These are phyloP conservation scores for Rhynchomys soricoides DNA, from an alignment of 2,113 vertebrate species.

Conservation along the genomic window DNA sequence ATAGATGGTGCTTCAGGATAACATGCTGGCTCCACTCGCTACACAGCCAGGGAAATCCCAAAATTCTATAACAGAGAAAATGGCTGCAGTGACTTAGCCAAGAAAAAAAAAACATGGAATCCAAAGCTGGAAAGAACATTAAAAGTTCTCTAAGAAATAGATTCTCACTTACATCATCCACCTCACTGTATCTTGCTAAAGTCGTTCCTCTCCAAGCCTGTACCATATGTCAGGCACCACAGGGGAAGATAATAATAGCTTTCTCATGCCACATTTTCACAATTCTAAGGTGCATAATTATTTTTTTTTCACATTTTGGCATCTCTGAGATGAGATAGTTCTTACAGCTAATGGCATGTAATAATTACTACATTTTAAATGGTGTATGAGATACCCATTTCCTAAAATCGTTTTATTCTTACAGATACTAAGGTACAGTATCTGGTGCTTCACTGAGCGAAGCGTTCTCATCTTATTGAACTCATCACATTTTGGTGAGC, in stretches of 20 bases:
- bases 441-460: slow-evolving; percentile 23
- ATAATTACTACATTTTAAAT: slow-evolving; percentile 8
- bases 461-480: background rate
- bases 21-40: background rate
- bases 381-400: slow-evolving; percentile 12
- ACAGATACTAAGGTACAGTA: slow-evolving; percentile 2
- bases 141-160: slow-evolving; percentile 48
- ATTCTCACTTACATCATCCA: slow-evolving; percentile 20
- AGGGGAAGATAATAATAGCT: slow-evolving; percentile 56
- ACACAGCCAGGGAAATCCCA: background rate
- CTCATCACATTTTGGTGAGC: slow-evolving; percentile 22
- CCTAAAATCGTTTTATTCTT: slow-evolving; percentile 21
- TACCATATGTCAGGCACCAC: slow-evolving; percentile 48
- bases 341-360: background rate
- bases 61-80: slow-evolving; percentile 32
- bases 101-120: background rate
- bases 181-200: slow-evolving; percentile 48
- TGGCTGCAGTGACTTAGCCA: background rate
- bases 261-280: slow-evolving; percentile 31
- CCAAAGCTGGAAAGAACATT: background rate
- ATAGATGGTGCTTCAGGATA: background rate
- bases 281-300: slow-evolving; percentile 35
- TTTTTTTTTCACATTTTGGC: background rate
- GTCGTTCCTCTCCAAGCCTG: slow-evolving; percentile 39
- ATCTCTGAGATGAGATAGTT: background rate